Base-by-base conservation (phyloP, 2,797 vertebrate species). In the Pitangus sulphuratus region DNA sequence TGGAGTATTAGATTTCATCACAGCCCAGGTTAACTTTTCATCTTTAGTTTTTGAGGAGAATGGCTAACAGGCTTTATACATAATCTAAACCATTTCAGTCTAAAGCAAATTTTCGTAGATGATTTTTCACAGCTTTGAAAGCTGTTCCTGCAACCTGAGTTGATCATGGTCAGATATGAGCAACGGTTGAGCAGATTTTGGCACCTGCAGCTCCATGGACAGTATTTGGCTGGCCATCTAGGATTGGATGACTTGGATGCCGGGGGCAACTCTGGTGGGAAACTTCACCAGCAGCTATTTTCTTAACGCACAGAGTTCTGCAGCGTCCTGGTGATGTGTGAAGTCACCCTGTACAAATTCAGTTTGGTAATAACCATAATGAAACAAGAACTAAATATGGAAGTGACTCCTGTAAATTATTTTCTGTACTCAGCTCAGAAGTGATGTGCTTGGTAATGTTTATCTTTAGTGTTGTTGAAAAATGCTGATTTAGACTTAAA, bases 41-140 rank as follows among this genome's bases (percentile, higher is more conserved):
- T 87, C 70, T 72, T 69, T 51, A 22, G 9, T 51, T 87, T 87
- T 87, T 39, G 70, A 39, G 48, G 21, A 76, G n/a, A 92, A 35
- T 42, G 33, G 45, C 12, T 69, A 42, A 42, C 64, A 74, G 56
- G 48, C 65, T 92, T 77, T 84, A 60, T 87, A 84, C 24, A 22
- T 61, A 70, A 65, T 60, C 51, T 69, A 57, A 60, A 56, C 78
- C 65, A 22, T 40, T 77, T 80, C 64, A 69, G 25, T 87, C 50
- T 37, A 77, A 84, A 87, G 28, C 21, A 80, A 30, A 42, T 51
- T 78, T 84, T 50, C 1, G 0, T 44, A 39, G 33, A 30, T 87
- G 78, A 51, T 21, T 87, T 90, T 92, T 77, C 56, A 77, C 51
- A 77, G 50, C 33, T 90, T 65, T 69, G 64, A 60, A 92, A 72